Base-by-base conservation (phyloP, 2,113 vertebrate genomes). In the Camelus bactrianus region DNA sequence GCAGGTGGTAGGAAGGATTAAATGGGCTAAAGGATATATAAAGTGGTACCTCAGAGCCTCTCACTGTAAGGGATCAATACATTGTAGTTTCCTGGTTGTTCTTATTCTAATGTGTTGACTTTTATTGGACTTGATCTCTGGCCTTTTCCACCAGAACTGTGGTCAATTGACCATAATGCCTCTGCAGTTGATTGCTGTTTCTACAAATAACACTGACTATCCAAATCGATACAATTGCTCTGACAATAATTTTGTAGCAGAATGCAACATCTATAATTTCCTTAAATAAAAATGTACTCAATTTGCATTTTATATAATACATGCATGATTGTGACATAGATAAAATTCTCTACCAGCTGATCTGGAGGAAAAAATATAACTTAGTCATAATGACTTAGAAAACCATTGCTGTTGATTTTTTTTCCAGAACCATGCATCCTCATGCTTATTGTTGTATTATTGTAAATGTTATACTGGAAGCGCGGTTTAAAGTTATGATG, bases 291-390 rank as follows among this genome's bases (percentile, higher is more conserved):
- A 50, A 46, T 65, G 42, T 54, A 54, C 22, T 46, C 50, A 26
- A 56, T 87, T 96, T 94, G n/a, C 22, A 80, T 89, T 64, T 92
- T 65, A 75, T 64, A 28, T 65, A 94, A 75, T 62, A 13, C 6
- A 46, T 6, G 1, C 5, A 30, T 15, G 8, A 69, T 35, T 35
- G 46, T 58, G 28, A 60, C 69, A 58, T 22, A 64, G n/a, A 79
- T 52, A 84, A 75, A 65, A 46, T 60, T 82, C 50, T 72, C 24
- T 35, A 11, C 52, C 10, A 85, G 52, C 19, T 28, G 46, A 94
- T 79, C 19, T 73, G 10, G 28, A 79, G 42, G 38, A 15, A 67
- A 60, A 48, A 81, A 77, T 28, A 30, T 42, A 86, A 28, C 22
- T 56, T 42, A 26, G 5, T 60, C 8, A 24, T n/a, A 58, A 58